These are phyloP conservation scores for Drosophila pachea DNA, from an alignment of 1,140 invertebrate species.

Conservation along the genomic window DNA sequence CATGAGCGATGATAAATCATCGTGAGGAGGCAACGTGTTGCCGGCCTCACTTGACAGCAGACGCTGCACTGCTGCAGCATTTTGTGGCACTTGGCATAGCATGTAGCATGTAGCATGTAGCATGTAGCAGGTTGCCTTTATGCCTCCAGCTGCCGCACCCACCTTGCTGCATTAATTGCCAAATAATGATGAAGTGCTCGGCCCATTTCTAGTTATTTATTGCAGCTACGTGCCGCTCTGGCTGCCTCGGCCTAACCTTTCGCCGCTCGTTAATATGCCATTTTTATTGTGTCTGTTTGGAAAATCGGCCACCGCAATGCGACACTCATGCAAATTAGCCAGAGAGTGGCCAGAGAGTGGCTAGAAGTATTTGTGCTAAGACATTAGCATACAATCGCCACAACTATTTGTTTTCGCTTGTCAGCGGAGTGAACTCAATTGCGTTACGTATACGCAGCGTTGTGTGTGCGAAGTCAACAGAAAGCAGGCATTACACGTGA, in stretches of 20 bases:
- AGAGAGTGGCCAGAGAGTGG: background rate
- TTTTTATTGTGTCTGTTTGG: slow-evolving; percentile 15
- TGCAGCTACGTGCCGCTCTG: slow-evolving; percentile 20
- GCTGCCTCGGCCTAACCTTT: slow-evolving; percentile 11
- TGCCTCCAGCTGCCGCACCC: background rate
- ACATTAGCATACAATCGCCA: slow-evolving; percentile 31
- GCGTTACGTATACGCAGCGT: slow-evolving; percentile 33
- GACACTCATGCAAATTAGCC: slow-evolving; percentile 41
- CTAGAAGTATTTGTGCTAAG: slow-evolving; percentile 29
- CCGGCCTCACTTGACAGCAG: slow-evolving; percentile 64
- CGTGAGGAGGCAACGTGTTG: slow-evolving; percentile 62
- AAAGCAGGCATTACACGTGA: slow-evolving; percentile 10
- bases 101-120: slow-evolving; percentile 21
- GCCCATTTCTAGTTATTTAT: slow-evolving; percentile 24
- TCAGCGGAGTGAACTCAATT: slow-evolving; percentile 16
- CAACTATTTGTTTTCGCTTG: slow-evolving; percentile 33
- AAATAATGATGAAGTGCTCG: slow-evolving; percentile 41
- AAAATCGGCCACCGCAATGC: slow-evolving; percentile 34
- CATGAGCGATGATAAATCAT: slow-evolving; percentile 69
- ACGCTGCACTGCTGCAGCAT: slow-evolving; percentile 47
- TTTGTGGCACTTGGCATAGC: slow-evolving; percentile 34
- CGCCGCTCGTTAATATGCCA: slow-evolving; percentile 32
- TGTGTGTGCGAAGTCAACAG: background rate
- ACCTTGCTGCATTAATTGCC: slow-evolving; percentile 29
- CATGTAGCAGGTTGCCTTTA: slow-evolving; percentile 21